Base-by-base conservation (phyloP, 2,888 invertebrate genomes). In the Spodoptera picta region DNA sequence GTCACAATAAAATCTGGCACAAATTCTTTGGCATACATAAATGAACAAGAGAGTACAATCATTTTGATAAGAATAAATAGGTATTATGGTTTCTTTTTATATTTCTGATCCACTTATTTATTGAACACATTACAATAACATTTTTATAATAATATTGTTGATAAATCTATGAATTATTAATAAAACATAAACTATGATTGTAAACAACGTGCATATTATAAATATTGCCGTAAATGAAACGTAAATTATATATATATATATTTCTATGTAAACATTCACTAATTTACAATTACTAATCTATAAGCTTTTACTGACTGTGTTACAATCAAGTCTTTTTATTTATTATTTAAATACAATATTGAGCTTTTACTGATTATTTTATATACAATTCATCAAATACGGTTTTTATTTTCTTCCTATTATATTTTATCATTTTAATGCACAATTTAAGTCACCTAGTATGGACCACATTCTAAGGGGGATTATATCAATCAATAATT, bases 401-500 rank as follows among this genome's bases (percentile, higher is more conserved):
- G 81, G 79, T 80, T 83, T 83, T 86, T 58, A 84, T 87, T 84
- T 75, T 79, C 83, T 86, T 83, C 87, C 82, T 86, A 89, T 91
- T 90, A 90, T 87, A 65, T 65, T 67, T 88, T 87, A 88, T 85
- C 79, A 86, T 83, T 92, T 92, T 94, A 94, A 93, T 92, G 91
- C 92, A 93, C 91, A 89, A 88, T 89, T 93, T 95, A 94, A 94
- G 92, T 94, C 93, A 93, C 92, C 92, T 94, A 93, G 84, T 88
- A 91, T 95, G 95, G 95, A 94, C 95, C 95, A 91, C 94, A 85
- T 89, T 91, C 93, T 93, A 94, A 91, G 81, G 86, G 91, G 86
- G 80, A 85, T 84, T 76, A 80, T 79, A 74, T 36, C 67, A 73
- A 70, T 79, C n/a, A 73, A 62, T 58, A 46, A 24, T 14, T 61